A percentile compares a stretch with the other conserved stretches of the same genome.
phyloP scores from a whole-genome alignment of 2,888 invertebrate genomes.

The Lycophotia porphyrea region DNA sequence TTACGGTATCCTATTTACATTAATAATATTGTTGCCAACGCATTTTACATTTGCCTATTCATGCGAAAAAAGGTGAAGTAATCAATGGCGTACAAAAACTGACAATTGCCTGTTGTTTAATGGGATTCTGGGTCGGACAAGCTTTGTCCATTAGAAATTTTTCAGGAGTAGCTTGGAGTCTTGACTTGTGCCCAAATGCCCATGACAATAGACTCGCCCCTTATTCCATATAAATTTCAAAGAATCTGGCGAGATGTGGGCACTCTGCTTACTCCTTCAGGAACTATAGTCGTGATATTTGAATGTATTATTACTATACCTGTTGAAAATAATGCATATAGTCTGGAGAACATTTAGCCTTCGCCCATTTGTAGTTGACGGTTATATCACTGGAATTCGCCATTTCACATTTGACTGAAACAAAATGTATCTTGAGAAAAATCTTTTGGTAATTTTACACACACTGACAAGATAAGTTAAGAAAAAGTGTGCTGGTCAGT shows the following conservation, averaged over 20 bases:
- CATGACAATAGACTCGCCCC: background rate
- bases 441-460: background rate
- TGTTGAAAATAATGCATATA: constrained; percentile 87
- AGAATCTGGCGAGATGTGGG: background rate
- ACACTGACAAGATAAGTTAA: background rate
- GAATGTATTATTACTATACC: constrained; percentile 67
- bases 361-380: constrained; percentile 78
- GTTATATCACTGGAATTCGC: constrained; percentile 79
- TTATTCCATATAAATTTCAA: background rate
- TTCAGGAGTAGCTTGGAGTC: background rate
- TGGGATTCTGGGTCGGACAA: background rate
- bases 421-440: constrained; percentile 25
- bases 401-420: constrained; percentile 85
- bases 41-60: background rate
- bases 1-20: background rate
- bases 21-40: background rate
- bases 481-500: too few relatives aligned
- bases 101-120: background rate
- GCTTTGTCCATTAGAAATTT: background rate
- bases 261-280: background rate
- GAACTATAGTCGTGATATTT: background rate
- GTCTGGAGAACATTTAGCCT: constrained; percentile 84
- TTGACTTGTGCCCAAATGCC: background rate
- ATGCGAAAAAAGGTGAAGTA: background rate
- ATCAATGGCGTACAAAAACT: background rate